Base-by-base conservation (phyloP, 2,888 invertebrate genomes). In the Balanococcus diminutus region DNA sequence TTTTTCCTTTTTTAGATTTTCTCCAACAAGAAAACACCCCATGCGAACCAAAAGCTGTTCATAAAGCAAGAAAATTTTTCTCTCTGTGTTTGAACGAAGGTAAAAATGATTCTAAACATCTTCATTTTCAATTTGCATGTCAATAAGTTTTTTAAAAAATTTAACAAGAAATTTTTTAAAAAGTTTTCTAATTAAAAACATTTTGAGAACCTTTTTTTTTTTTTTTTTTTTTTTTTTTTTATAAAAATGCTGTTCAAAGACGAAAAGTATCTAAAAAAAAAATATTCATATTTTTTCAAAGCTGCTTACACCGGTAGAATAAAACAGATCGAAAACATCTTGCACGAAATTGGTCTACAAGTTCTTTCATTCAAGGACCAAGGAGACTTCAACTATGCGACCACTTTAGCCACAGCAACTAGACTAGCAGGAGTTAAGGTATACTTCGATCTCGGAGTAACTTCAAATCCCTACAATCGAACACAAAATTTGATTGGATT, bases 31-130 rank as follows among this genome's bases (percentile, higher is more conserved):
- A 94, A 88, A 88, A 90, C 0, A 90, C 90, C 2, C 89, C 89
- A 0, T 88, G 88, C 0, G 90, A 90, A 72, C 89, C 89, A 0
- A 46, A 84, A 8, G 88, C 89, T 46, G 88, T 90, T 0, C 88
- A 88, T 32, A 87, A 92, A 88, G 94, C 94, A 0, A 92, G 93
- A 89, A 89, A 91, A 25, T 90, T 94, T 81, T 94, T 93, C 88
- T 91, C 90, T 88, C 92, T 93, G 51, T 94, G 94, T 89, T 91
- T 94, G 90, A 91, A 94, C 88, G 92, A 92, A 32, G 83, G 83
- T 83, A 67, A n/a, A n/a, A n/a, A n/a, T n/a, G n/a, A n/a, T n/a
- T n/a, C n/a, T n/a, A n/a, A n/a, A n/a, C n/a, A n/a, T n/a, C n/a
- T n/a, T n/a, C 14, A 16, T 42, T 6, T 42, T 42, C 3, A 8